Conservation (phyloP, 1,140 invertebrate genomes). For the Plutomurus gul region DNA sequence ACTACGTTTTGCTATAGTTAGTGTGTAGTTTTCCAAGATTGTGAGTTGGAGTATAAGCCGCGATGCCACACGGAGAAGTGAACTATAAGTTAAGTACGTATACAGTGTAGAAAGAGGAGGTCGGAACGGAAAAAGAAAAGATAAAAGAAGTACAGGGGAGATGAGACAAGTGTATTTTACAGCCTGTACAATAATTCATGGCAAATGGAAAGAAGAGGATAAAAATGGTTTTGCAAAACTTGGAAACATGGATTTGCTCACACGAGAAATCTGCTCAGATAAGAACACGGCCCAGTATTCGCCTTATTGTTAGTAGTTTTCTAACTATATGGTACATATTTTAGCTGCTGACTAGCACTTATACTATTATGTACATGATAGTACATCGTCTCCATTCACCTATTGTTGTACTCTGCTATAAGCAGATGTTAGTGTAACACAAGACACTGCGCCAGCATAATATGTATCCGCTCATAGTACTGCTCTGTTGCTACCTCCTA, state of each 20-base stretch:
- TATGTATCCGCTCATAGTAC: too few relatives aligned
- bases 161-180: slow-evolving; percentile 51
- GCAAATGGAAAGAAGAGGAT: slow-evolving; percentile 47
- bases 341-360: background rate
- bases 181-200: slow-evolving; percentile 48
- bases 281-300: background rate
- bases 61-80: background rate
- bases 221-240: slow-evolving; percentile 42
- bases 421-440: background rate
- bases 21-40: too few relatives aligned
- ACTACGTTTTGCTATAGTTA: too few relatives aligned
- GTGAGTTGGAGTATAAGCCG: background rate
- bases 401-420: background rate
- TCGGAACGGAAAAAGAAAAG: background rate
- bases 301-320: background rate
- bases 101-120: background rate
- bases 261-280: slow-evolving; percentile 33
- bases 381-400: background rate
- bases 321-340: background rate
- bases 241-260: slow-evolving; percentile 29
- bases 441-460: background rate
- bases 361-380: background rate
- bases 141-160: slow-evolving; percentile 39
- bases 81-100: background rate
- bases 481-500: too few relatives aligned